Base-by-base conservation (phyloP, 2,113 vertebrate genomes). In the Electrona antarctica region DNA sequence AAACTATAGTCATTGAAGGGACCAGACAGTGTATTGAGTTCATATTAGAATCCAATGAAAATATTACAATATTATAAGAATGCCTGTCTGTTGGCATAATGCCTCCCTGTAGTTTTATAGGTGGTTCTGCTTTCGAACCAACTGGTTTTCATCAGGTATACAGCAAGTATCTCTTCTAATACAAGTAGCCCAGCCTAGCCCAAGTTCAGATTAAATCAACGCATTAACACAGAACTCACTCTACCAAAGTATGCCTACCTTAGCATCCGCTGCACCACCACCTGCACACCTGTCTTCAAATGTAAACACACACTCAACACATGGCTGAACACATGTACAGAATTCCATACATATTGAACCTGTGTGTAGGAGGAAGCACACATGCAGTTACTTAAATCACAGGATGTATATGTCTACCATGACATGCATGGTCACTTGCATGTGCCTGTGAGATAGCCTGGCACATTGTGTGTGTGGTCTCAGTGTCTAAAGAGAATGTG, bases 141-240 rank as follows among this genome's bases (percentile, higher is more conserved):
- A 80, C 83, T 88, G 86, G 63, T 77, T 90, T 89, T 78, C 81
- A 90, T 89, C 90, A 85, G 70, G 57, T 69, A 11, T 83, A 80
- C 81, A 81, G 85, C 85, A 82, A 63, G 78, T 78, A 63, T 69
- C 79, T 83, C 82, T 76, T 83, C 81, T 78, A 76, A 81, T 81
- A 41, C 88, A 85, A 84, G 88, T 88, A 89, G 87, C 86, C 28
- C 77, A 79, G 82, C 79, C 74, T 64, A 51, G 71, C 47, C 59
- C 80, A 79, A 78, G 87, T 80, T 85, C 85, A 84, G 71, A 29
- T 61, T 63, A 74, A 71, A 51, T 45, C 58, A 81, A 66, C 78
- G 55, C 56, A 60, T 73, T 84, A 80, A 91, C 82, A 85, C 89
- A 91, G 89, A 83, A 63, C 71, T 15, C 21, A 11, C 21, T 49